A percentile compares a stretch with the other conserved stretches of the same genome.
phyloP scores from a whole-genome alignment of 2,113 vertebrate genomes.

The Oryctolagus cuniculus region mOryCun1.1 NC_091452.1:10270001-10270500 shows the following conservation, averaged over 20 bases:
- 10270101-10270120: too few species aligned
- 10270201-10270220: not conserved
- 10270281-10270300: not conserved
- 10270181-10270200: not conserved
- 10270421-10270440: not conserved
- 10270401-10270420: not conserved
- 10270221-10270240: not conserved
- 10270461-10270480: not conserved
- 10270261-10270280: not conserved
- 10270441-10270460: not conserved
- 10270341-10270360: not conserved
- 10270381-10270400: not conserved
- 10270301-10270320: not conserved
- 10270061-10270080: too few species aligned
- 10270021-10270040: too few species aligned
- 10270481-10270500: not conserved
- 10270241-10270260: not conserved
- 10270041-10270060: too few species aligned
- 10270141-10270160: too few species aligned
- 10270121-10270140: too few species aligned
- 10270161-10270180: too few species aligned
- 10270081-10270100: too few species aligned
- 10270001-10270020: too few species aligned
- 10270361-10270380: not conserved
- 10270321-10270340: not conserved